phyloP scores from a whole-genome alignment of 2,797 vertebrate species.

The Siniperca scherzeri region DNA sequence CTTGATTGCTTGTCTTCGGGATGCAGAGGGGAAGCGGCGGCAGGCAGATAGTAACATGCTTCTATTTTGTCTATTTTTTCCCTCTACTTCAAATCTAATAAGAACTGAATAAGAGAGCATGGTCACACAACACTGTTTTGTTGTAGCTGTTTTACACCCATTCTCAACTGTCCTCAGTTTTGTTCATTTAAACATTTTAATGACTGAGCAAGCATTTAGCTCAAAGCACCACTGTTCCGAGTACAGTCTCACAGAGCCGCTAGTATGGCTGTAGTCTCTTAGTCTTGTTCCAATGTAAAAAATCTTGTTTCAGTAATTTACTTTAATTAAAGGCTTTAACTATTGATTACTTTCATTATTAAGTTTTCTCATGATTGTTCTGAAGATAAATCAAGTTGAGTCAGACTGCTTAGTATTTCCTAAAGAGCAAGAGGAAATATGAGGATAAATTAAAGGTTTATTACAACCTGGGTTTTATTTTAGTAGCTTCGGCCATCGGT shows the following conservation, averaged over 20 bases:
- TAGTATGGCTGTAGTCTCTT: neutral
- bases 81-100: constrained; percentile 33
- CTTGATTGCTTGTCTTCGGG: constrained; percentile 69
- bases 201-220: neutral
- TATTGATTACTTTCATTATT: neutral
- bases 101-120: constrained; percentile 1
- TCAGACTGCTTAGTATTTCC: neutral
- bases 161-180: neutral
- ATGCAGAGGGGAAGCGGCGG: constrained; percentile 13
- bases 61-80: constrained; percentile 31
- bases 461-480: no score
- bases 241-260: neutral
- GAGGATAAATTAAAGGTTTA: neutral
- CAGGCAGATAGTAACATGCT: constrained; percentile 22
- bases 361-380: neutral
- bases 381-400: neutral
- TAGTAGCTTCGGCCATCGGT: neutral
- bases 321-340: neutral
- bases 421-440: neutral
- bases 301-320: neutral
- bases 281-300: neutral
- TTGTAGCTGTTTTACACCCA: neutral
- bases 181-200: neutral
- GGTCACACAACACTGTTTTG: neutral
- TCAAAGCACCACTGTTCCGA: neutral